Base-by-base conservation (phyloP, 2,113 vertebrate genomes). In the Leucoraja erinaceus region DNA sequence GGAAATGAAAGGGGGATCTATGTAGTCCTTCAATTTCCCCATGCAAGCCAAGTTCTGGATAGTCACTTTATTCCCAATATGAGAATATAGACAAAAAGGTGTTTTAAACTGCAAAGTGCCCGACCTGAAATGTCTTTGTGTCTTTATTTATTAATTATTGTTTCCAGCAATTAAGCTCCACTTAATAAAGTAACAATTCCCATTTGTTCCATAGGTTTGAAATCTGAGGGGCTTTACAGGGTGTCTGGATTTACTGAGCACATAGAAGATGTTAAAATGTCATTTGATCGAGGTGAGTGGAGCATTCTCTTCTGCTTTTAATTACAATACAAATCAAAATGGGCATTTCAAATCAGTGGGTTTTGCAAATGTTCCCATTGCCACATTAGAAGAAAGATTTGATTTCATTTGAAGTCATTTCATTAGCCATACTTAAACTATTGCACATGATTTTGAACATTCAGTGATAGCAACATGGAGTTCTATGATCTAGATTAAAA, bases 231-330 rank as follows among this genome's bases (percentile, higher is more conserved):
- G 70, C 97, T 99, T 66, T 99, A 99, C 93, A 96, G 99, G 96
- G 98, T 99, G 93, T 99, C 98, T 9, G 99, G 99, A 94, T 99
- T 99, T 95, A 98, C 98, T 12, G 98, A 99, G 94, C 98, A 99
- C 95, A 97, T 99, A 76, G 98, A 99, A 95, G 98, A 99, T 33
- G 98, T 98, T 93, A 98, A 98, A 94, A 98, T 99, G 94, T 94
- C 98, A 74, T 99, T 99, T 95, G 98, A 99, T 95, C 95, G 98
- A 98, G 99, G 99, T 99, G 94, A 70, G 96, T 95, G 94, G 33
- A 66, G 28, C 47, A 11, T 33, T 54, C 59, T 90, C 56, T 72
- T 25, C 3, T 91, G 66, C 0, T 91, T 68, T 86, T 31, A n/a
- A 5, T 33, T 91, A 54, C 70, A 54, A 38, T 28, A 86, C 9